These are phyloP conservation scores for Carassius gibelio DNA, from an alignment of 2,113 vertebrate genomes.

Conservation along the genomic window DNA sequence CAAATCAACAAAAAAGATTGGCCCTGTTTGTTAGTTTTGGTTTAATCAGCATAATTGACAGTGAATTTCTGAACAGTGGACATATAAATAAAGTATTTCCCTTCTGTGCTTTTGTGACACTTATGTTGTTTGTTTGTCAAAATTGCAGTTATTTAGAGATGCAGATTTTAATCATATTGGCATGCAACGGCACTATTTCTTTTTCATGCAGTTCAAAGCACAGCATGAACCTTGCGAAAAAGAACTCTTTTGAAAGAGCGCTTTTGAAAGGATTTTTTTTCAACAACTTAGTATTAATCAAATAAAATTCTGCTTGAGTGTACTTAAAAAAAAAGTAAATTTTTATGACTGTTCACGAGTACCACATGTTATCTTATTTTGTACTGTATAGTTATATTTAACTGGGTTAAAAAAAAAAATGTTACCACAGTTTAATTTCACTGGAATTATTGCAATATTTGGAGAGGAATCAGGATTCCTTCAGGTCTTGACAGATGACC, in stretches of 20 bases:
- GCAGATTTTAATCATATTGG: not conserved
- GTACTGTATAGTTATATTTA: not conserved
- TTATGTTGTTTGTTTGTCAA: not conserved
- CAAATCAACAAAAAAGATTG: not conserved
- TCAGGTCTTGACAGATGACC: not conserved
- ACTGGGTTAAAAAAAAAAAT: no score
- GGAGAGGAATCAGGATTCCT: not conserved
- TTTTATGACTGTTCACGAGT: not conserved
- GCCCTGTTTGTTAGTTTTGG: constrained; percentile 15
- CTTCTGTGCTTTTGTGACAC: constrained; percentile 19
- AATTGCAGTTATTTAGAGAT: not conserved
- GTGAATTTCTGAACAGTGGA: not conserved
- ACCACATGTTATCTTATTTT: not conserved
- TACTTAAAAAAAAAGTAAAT: not conserved
- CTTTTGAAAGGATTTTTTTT: no score
- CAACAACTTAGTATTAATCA: not conserved
- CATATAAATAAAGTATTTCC: constrained; percentile 47
- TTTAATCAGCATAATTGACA: not conserved
- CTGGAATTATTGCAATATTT: not conserved
- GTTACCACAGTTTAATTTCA: not conserved
- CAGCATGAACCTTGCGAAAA: not conserved
- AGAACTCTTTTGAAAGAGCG: not conserved
- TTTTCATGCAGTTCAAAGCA: not conserved
- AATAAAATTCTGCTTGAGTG: not conserved
- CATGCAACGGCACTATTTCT: not conserved